Evolutionary conservation across 2,797 vertebrate species (phyloP).

Genomic region (Esox masquinongy): DNA sequence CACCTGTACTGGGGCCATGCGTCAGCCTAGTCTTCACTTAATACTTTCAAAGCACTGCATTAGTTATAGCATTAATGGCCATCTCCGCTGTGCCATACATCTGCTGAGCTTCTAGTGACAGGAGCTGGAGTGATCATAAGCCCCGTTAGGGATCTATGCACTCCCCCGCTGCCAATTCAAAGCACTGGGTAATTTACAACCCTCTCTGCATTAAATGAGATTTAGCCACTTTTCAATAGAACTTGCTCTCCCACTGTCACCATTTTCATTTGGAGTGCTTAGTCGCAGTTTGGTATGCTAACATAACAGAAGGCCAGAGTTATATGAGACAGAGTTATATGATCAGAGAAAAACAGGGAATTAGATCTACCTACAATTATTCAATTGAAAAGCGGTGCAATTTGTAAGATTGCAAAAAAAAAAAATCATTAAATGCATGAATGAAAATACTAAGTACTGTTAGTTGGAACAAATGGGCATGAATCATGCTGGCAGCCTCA

Average conservation of each 20-base stretch:
- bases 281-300: conserved; percentile 35
- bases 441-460: conserved; percentile 17
- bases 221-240: conserved; percentile 58
- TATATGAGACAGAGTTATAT: not conserved
- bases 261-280: conserved; percentile 16
- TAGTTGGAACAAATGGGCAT: conserved; percentile 36
- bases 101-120: conserved; percentile 62
- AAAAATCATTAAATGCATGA: conserved; percentile 52
- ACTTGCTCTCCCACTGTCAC: conserved; percentile 43
- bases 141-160: conserved; percentile 52
- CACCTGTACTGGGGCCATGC: conserved; percentile 53
- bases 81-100: conserved; percentile 54
- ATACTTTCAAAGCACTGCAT: conserved; percentile 54
- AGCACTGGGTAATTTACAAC: conserved; percentile 52
- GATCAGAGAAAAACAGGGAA: not conserved
- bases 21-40: conserved; percentile 48
- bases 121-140: conserved; percentile 53
- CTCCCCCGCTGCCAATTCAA: conserved; percentile 53
- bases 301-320: not conserved
- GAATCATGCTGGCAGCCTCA: conserved; percentile 42
- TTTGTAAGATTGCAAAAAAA: conserved; percentile 27
- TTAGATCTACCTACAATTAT: not conserved
- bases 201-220: conserved; percentile 59
- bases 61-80: conserved; percentile 58
- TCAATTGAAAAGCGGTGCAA: not conserved